Evolutionary conservation across 2,888 invertebrate species (phyloP).

Genomic region (Acronicta alni): DNA sequence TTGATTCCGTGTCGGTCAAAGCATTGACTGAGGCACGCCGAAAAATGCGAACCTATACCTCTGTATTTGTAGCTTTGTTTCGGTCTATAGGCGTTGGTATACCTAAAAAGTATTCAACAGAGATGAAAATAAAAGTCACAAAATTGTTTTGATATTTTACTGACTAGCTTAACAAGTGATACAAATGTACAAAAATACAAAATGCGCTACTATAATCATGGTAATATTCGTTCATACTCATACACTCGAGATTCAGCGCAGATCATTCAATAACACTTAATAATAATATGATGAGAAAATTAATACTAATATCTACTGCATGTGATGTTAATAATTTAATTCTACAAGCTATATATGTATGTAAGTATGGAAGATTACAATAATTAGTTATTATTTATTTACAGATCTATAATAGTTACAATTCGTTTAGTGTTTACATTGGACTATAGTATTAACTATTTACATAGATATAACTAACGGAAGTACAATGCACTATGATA

Average conservation of each 20-base stretch:
- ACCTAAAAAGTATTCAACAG: too few relatives aligned
- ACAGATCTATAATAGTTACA: slow-evolving; percentile 49
- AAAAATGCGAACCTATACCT: too few relatives aligned
- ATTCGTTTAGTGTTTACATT: slow-evolving; percentile 42
- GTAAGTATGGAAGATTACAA: slow-evolving; percentile 37
- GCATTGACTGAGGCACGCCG: too few relatives aligned
- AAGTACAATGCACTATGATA: slow-evolving; percentile 74
- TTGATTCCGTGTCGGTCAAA: too few relatives aligned
- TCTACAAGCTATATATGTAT: slow-evolving; percentile 46
- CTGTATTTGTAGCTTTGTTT: too few relatives aligned
- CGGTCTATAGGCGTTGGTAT: too few relatives aligned
- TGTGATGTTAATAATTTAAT: slow-evolving; percentile 70
- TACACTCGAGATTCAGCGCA: slow-evolving; percentile 49
- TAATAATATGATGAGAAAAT: slow-evolving; percentile 48
- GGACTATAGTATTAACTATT: slow-evolving; percentile 52
- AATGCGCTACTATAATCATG: slow-evolving; percentile 57
- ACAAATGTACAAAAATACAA: slow-evolving; percentile 82
- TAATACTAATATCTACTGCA: slow-evolving; percentile 43
- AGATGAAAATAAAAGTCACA: slow-evolving; percentile 41
- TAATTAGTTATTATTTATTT: slow-evolving; percentile 59
- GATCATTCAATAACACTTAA: slow-evolving; percentile 46
- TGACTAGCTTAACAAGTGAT: slow-evolving; percentile 77
- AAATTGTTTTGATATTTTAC: slow-evolving; percentile 68
- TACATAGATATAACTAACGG: slow-evolving; percentile 59
- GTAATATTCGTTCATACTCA: slow-evolving; percentile 36